phyloP scores from a whole-genome alignment of 2,888 invertebrate species.

The Acanthosepion esculentum region DNA sequence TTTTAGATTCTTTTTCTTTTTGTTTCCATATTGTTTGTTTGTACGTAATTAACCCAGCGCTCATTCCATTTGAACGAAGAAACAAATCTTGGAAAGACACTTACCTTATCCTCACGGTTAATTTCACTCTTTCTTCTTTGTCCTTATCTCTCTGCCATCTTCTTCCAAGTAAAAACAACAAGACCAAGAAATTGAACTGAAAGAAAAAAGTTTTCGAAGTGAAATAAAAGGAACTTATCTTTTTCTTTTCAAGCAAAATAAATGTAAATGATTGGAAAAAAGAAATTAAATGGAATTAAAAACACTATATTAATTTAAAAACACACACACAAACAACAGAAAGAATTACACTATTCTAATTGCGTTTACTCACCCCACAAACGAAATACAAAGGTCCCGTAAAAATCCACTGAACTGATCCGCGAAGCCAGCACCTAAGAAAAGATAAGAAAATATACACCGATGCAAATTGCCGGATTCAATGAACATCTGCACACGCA shows the following conservation, averaged over 20 bases:
- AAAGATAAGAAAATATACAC: background rate
- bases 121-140: background rate
- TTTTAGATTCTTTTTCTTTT: too few relatives aligned
- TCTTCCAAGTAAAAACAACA: background rate
- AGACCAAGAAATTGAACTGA: background rate
- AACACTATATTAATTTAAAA: too few relatives aligned
- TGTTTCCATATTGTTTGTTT: too few relatives aligned
- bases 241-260: too few relatives aligned
- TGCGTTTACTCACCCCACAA: background rate
- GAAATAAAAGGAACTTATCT: too few relatives aligned
- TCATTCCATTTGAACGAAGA: background rate
- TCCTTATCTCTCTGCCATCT: background rate
- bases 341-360: too few relatives aligned
- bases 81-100: background rate
- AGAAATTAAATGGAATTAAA: too few relatives aligned
- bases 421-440: background rate
- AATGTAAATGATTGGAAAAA: too few relatives aligned
- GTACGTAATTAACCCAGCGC: too few relatives aligned
- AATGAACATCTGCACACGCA: too few relatives aligned
- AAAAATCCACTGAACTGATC: background rate
- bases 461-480: too few relatives aligned
- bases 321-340: too few relatives aligned
- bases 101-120: background rate
- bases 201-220: background rate
- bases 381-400: constrained; percentile 36